Evolutionary conservation across 2,797 vertebrate species (phyloP).

Genomic region (Thaleichthys pacificus): DNA sequence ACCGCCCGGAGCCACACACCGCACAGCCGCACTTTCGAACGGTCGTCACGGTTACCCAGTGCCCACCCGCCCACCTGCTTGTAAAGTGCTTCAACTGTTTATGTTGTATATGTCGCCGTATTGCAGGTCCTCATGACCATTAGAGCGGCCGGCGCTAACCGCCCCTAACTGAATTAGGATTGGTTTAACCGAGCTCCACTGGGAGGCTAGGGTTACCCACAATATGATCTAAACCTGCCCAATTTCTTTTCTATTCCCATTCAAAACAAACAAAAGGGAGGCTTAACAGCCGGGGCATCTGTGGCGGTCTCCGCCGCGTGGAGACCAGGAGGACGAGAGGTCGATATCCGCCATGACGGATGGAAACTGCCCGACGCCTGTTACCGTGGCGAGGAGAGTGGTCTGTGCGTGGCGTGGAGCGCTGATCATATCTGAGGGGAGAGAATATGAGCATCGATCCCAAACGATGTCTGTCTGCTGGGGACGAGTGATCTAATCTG

Average conservation of each 20-base stretch:
- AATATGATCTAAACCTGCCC: slow-evolving; percentile 84
- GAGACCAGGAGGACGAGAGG: slow-evolving; percentile 70
- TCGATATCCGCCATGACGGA: slow-evolving; percentile 79
- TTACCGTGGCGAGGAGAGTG: slow-evolving; percentile 73
- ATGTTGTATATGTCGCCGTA: slow-evolving; percentile 69
- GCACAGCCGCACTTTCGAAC: not conserved
- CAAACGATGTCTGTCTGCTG: not conserved
- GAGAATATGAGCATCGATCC: slow-evolving; percentile 69
- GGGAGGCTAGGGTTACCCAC: slow-evolving; percentile 83
- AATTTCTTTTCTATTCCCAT: slow-evolving; percentile 84
- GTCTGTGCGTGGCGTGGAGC: slow-evolving; percentile 73
- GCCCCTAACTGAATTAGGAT: slow-evolving; percentile 81
- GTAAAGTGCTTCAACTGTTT: too few species aligned
- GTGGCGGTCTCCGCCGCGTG: slow-evolving; percentile 56
- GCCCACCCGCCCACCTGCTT: too few species aligned
- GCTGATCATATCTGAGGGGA: slow-evolving; percentile 74
- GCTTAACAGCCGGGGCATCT: slow-evolving; percentile 83
- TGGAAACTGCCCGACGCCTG: slow-evolving; percentile 59
- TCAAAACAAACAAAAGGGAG: slow-evolving; percentile 85
- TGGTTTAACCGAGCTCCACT: slow-evolving; percentile 74
- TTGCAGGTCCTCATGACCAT: slow-evolving; percentile 82
- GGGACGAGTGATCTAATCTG: slow-evolving; percentile 3
- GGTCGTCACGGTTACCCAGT: slow-evolving; percentile 22
- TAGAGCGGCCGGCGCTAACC: slow-evolving; percentile 75
- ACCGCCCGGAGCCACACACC: slow-evolving; percentile 41